phyloP scores from a whole-genome alignment of 2,113 vertebrate genomes.

The Hylia prasina region DNA sequence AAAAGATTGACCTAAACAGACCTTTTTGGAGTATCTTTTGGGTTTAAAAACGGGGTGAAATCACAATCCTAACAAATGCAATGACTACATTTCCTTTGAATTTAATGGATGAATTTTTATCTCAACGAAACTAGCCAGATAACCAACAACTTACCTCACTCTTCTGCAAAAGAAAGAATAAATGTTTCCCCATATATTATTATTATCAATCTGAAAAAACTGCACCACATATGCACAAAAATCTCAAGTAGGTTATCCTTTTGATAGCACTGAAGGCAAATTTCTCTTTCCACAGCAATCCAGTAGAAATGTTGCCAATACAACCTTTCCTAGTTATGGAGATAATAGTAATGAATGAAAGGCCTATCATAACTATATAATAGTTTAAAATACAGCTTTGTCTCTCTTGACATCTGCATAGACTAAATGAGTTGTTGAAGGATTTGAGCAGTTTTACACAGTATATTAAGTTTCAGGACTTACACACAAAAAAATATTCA shows the following conservation, averaged over 20 bases:
- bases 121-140: not conserved
- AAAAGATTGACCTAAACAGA: not conserved
- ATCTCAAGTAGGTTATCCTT: not conserved
- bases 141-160: not conserved
- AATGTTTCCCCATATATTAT: not conserved
- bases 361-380: not conserved
- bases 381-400: constrained; percentile 18
- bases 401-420: constrained; percentile 52
- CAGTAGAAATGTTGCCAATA: not conserved
- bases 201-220: not conserved
- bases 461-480: constrained; percentile 67
- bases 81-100: not conserved
- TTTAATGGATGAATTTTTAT: not conserved
- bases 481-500: constrained; percentile 59
- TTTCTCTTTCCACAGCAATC: not conserved
- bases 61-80: not conserved
- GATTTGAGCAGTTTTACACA: constrained; percentile 63
- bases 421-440: constrained; percentile 58
- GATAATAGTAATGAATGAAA: constrained; percentile 27
- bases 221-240: not conserved
- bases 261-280: not conserved
- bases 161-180: not conserved
- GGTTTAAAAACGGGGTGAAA: not conserved
- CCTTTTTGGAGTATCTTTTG: not conserved
- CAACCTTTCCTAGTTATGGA: not conserved